A percentile compares a stretch with the other conserved stretches of the same genome.
Evolutionary conservation across 2,113 vertebrate genomes (phyloP).

Genomic region (Empidonax alnorum): DNA sequence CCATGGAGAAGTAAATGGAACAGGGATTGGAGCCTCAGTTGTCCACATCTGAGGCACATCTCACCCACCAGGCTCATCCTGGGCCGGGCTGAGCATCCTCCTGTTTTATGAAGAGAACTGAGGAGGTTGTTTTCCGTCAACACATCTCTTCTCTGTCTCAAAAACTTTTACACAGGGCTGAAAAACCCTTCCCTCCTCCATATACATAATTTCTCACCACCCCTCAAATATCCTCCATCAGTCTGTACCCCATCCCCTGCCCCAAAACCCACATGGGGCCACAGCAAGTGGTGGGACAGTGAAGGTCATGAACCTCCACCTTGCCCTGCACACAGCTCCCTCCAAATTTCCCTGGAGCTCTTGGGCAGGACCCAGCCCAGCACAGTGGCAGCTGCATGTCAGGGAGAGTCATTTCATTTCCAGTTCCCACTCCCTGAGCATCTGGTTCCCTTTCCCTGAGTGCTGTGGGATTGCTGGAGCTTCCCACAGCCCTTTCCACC

Average conservation of each 20-base stretch:
- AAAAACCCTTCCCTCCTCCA: neutral
- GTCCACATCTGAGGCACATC: neutral
- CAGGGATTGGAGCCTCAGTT: neutral
- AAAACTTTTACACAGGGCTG: neutral
- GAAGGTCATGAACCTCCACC: neutral
- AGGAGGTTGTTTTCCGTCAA: neutral
- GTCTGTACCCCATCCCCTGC: neutral
- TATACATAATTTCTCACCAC: neutral
- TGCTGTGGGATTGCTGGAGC: neutral
- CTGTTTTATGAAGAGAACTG: neutral
- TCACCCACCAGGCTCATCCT: neutral
- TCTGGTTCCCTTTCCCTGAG: neutral
- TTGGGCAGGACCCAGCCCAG: neutral
- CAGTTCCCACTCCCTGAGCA: neutral
- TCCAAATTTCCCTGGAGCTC: neutral
- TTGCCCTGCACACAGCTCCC: neutral
- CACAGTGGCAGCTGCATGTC: accelerated
- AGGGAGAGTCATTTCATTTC: neutral
- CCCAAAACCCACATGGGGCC: neutral
- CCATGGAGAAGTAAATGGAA: neutral
- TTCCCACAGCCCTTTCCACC: neutral
- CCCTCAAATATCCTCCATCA: neutral
- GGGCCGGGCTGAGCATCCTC: neutral
- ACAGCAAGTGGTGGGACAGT: neutral
- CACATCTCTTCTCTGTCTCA: neutral